phyloP scores from a whole-genome alignment of 2,888 invertebrate genomes.

The Tuta absoluta region DNA sequence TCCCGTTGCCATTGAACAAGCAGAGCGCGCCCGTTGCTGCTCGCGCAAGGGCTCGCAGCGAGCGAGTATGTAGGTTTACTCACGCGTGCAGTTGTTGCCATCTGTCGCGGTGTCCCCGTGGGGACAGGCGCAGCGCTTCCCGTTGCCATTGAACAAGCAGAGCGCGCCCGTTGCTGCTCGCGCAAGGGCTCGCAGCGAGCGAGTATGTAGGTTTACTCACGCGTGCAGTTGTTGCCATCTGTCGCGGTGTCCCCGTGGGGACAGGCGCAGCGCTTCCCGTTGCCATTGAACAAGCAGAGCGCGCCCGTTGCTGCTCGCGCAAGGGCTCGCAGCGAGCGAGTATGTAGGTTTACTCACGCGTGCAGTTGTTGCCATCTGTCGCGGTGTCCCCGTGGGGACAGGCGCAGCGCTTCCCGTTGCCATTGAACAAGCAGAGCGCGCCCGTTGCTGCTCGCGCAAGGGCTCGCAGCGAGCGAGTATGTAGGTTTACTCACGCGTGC shows the following conservation, averaged over 20 bases:
- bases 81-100: constrained; percentile 83
- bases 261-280: constrained; percentile 87
- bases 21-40: constrained; percentile 85
- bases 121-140: constrained; percentile 89
- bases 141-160: constrained; percentile 87
- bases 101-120: constrained; percentile 87
- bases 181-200: constrained; percentile 81
- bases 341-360: constrained; percentile 50
- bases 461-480: constrained; percentile 73
- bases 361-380: constrained; percentile 84
- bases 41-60: constrained; percentile 82
- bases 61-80: constrained; percentile 53
- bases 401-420: constrained; percentile 85
- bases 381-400: constrained; percentile 91
- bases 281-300: constrained; percentile 88
- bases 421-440: constrained; percentile 89
- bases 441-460: constrained; percentile 79
- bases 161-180: constrained; percentile 81
- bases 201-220: constrained; percentile 59
- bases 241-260: constrained; percentile 88
- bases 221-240: constrained; percentile 84
- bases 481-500: constrained; percentile 70
- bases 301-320: constrained; percentile 81
- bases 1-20: constrained; percentile 84
- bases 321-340: constrained; percentile 80